Base-by-base conservation (phyloP, 2,797 vertebrate genomes). In the Acanthurus lineatus region DNA sequence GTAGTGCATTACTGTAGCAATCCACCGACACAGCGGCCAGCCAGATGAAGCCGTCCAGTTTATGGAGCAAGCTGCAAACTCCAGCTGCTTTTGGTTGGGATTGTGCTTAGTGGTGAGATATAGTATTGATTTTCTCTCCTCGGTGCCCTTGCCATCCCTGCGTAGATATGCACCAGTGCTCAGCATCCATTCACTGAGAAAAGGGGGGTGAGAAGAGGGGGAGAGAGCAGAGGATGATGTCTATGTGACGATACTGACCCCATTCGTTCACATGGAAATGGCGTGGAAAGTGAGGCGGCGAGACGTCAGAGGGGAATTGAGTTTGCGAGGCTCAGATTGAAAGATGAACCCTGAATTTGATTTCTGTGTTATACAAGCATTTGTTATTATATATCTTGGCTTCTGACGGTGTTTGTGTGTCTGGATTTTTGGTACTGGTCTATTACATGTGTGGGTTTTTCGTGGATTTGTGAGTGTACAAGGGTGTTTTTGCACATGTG, bases 61-160 rank as follows among this genome's bases (percentile, higher is more conserved):
- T 95, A 93, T 94, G 92, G 93, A 92, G 93, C 93, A 92, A 94
- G 89, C 92, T 95, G 94, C 93, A 95, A 93, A 94, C 93, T 95
- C 93, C 94, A 94, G 93, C 93, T 95, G 94, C 93, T 95, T 95
- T 93, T 90, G 90, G 91, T 94, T 92, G 89, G 91, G 90, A 89
- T 95, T 95, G 93, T 95, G 94, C 94, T 95, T 94, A 94, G 94
- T 93, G 93, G 88, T 93, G 93, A 96, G 92, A 94, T 95, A 93
- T 94, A 86, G 90, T 94, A 94, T 95, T 94, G 94, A 95, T 95
- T 94, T 95, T 93, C 89, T 90, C 88, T 90, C 88, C 86, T 90
- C 84, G 51, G 91, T 94, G 93, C 91, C 93, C 93, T 94, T 95
- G 94, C 93, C 88, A 92, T 94, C 92, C 91, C 90, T 90, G 83